Percentiles rank a stretch among this genome's conserved stretches.
Evolutionary conservation across 2,113 vertebrate genomes (phyloP).

Genomic region (Psittacula cyanocephala): DNA sequence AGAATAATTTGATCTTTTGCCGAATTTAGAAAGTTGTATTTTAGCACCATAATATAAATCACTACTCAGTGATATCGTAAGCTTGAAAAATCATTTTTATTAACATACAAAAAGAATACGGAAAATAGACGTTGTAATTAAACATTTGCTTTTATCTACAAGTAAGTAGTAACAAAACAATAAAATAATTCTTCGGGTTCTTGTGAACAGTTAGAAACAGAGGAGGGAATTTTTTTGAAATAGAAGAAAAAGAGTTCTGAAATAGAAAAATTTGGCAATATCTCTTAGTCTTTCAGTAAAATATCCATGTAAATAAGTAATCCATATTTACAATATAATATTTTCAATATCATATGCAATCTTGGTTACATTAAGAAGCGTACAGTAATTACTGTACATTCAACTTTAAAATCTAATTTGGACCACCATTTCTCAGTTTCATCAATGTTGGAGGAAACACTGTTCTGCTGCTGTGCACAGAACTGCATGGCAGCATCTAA

Average conservation of each 20-base stretch:
- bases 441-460: background rate
- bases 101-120: constrained; percentile 49
- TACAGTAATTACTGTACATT: background rate
- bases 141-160: constrained; percentile 34
- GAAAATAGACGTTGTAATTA: constrained; percentile 41
- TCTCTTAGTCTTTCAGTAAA: constrained; percentile 10
- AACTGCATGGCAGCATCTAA: background rate
- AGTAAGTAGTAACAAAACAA: constrained; percentile 37
- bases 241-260: constrained; percentile 7
- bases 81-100: constrained; percentile 70
- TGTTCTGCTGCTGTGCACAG: background rate
- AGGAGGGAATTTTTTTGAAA: constrained; percentile 10
- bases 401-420: background rate
- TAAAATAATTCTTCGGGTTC: constrained; percentile 26
- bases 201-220: constrained; percentile 11
- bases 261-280: constrained; percentile 49
- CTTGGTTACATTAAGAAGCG: background rate
- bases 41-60: background rate
- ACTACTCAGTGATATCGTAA: background rate
- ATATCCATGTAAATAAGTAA: constrained; percentile 13
- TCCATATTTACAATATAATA: constrained; percentile 33
- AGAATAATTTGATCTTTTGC: background rate
- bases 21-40: background rate
- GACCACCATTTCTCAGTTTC: background rate
- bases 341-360: background rate